phyloP scores from a whole-genome alignment of 2,113 vertebrate genomes.

The Plecotus auritus region DNA sequence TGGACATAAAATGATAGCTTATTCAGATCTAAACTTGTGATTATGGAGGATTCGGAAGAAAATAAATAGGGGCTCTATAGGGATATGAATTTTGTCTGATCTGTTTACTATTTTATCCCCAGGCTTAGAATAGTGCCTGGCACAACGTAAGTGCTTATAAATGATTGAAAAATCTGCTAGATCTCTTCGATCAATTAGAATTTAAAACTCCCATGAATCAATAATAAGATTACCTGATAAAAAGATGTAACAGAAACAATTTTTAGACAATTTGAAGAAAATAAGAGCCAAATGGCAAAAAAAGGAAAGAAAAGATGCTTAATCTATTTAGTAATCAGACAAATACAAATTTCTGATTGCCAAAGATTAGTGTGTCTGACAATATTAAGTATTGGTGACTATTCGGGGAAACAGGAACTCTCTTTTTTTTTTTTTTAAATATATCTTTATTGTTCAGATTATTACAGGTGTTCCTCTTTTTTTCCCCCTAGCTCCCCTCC shows the following conservation, averaged over 20 bases:
- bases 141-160: neutral
- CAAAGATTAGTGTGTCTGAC: neutral
- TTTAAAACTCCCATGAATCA: neutral
- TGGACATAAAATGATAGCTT: neutral
- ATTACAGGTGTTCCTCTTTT: too few species aligned
- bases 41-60: neutral
- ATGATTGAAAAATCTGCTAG: neutral
- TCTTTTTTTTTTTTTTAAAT: too few species aligned
- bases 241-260: conserved; percentile 6
- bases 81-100: neutral
- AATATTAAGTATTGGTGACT: neutral
- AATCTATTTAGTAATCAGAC: neutral
- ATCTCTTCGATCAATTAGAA: neutral
- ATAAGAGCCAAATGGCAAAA: neutral
- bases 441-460: too few species aligned
- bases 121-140: neutral
- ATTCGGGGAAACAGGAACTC: neutral
- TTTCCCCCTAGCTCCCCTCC: too few species aligned
- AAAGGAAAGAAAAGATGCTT: neutral
- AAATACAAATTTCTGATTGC: conserved; percentile 16
- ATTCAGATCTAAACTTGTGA: neutral
- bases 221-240: neutral
- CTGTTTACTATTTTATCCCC: conserved; percentile 17
- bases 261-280: neutral
- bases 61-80: neutral